These are phyloP conservation scores for Alaudala cheleensis DNA, from an alignment of 2,113 vertebrate species.

Conservation along the genomic window DNA sequence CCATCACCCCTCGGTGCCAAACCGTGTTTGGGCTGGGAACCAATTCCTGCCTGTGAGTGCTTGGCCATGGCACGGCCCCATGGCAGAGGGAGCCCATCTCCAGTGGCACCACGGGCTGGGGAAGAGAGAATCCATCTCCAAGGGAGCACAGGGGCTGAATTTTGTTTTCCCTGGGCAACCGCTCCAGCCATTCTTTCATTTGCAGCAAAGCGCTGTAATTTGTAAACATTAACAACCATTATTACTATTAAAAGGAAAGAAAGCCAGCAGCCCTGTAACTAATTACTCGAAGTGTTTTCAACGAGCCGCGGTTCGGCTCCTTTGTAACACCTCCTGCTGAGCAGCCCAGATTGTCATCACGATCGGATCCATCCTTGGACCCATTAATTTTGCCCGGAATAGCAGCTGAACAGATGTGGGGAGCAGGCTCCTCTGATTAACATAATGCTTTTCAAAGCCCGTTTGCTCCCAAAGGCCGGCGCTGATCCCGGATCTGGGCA, in stretches of 20 bases:
- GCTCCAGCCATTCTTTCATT: constrained; percentile 23
- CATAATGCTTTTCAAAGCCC: constrained; percentile 71
- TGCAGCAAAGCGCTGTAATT: constrained; percentile 61
- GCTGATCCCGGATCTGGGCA: constrained; percentile 49
- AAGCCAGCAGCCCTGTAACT: constrained; percentile 75
- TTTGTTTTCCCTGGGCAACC: background rate
- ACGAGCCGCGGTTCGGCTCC: constrained; percentile 74
- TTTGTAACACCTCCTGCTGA: constrained; percentile 73
- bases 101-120: background rate
- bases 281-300: constrained; percentile 80
- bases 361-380: constrained; percentile 74
- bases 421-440: constrained; percentile 74
- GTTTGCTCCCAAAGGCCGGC: constrained; percentile 56
- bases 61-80: fast-evolving
- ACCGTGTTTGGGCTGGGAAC: fast-evolving
- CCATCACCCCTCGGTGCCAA: fast-evolving
- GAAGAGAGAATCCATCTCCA: background rate
- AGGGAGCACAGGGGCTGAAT: fast-evolving
- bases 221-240: constrained; percentile 80
- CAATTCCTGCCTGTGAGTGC: fast-evolving
- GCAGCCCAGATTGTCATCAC: constrained; percentile 76
- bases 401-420: constrained; percentile 77
- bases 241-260: constrained; percentile 76
- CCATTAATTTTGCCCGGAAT: constrained; percentile 76
- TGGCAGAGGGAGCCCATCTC: background rate